phyloP scores from a whole-genome alignment of 2,113 vertebrate genomes.

The Stomatorhinus ivindoensis region DNA sequence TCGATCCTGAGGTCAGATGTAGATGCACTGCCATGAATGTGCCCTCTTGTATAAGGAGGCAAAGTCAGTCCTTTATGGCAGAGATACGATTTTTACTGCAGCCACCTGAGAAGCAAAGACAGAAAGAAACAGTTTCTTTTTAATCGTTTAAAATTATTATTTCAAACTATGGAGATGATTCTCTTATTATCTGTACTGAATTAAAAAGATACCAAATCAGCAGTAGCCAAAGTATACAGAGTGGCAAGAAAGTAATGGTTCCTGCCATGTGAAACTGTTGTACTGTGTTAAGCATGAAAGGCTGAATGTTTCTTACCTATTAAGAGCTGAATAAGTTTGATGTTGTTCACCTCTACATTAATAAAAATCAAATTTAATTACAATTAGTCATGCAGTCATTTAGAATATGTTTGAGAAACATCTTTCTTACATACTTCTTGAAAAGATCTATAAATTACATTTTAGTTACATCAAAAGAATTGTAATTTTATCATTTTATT shows the following conservation, averaged over 20 bases:
- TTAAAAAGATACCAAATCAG: background rate
- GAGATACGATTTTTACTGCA: background rate
- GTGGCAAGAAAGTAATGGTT: background rate
- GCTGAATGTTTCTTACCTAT: background rate
- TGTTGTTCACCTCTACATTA: background rate
- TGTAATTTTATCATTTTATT: background rate
- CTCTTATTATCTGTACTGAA: background rate
- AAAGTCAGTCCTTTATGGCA: constrained; percentile 5
- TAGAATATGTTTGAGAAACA: background rate
- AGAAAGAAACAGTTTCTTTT: background rate
- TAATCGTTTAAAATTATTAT: background rate
- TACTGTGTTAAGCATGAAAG: background rate
- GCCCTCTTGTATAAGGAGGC: background rate
- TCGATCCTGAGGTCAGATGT: background rate
- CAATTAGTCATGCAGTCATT: background rate
- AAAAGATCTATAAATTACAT: background rate
- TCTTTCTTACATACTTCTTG: background rate
- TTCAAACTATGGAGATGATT: background rate
- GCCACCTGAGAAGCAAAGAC: background rate
- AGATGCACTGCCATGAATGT: background rate
- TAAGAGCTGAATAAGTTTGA: background rate
- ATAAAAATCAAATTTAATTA: background rate
- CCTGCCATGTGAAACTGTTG: background rate
- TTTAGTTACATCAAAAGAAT: background rate
- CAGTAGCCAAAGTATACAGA: background rate